Base-by-base conservation (phyloP, 2,888 invertebrate genomes). In the Mythimna albipuncta region DNA sequence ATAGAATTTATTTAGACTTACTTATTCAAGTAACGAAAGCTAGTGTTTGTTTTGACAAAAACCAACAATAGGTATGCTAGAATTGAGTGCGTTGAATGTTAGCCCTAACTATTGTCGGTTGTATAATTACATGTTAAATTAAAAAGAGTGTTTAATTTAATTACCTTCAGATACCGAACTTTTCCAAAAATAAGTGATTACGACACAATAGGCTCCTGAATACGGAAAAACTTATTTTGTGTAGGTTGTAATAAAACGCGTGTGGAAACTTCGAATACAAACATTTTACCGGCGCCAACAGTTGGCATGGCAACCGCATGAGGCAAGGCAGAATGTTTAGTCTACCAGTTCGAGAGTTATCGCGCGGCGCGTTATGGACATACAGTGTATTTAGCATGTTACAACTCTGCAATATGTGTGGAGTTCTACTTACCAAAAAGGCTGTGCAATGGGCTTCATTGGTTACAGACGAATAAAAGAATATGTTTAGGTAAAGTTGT, bases 261-360 rank as follows among this genome's bases (percentile, higher is more conserved):
- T 44, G 54, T 58, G 41, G 55, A 69, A 64, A 66, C 54, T 69
- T 32, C 35, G 52, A 68, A 72, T 55, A 26, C 38, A 59, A 84
- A 84, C 64, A 63, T 38, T 66, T 52, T 16, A 57, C 35, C 41
- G 52, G 57, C 59, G 62, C 50, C 54, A 72, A 54, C 50, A 59
- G 50, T 73, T 41, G 64, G 75, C 64, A 79, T 79, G 55, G 64
- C 62, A 70, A 71, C 77, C 35, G 63, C 54, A 50, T 75, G 69
- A 74, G 68, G 55, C 57, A 63, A n/a, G 63, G 26, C 81, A 76
- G 67, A 75, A 61, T 84, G 84, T 84, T 85, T 83, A 83, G 86
- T 85, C 69, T 83, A 68, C 65, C 62, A 61, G 66, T 26, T 47
- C 35, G 32, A n/a, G 50, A 75, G 80, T 58, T 72, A 72, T 52